Evolutionary conservation across 2,113 vertebrate species (phyloP).

Genomic region (Pagrus major): DNA sequence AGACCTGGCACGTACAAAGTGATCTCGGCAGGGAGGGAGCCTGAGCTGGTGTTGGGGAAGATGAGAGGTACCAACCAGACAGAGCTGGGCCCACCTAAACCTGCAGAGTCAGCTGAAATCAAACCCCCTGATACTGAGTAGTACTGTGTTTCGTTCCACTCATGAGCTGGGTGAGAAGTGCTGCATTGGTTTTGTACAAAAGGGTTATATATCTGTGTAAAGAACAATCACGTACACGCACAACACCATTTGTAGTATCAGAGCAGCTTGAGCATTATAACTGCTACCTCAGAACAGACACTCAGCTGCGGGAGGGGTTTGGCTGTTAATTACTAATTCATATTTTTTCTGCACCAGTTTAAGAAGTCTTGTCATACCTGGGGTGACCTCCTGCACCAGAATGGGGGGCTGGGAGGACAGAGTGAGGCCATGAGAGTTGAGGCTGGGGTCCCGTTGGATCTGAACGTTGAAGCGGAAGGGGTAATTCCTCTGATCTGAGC

Average conservation of each 20-base stretch:
- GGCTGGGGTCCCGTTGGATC: constrained; percentile 72
- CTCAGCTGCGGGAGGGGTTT: not conserved
- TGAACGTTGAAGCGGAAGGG: constrained; percentile 81
- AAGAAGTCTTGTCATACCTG: constrained; percentile 66
- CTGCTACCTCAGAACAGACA: not conserved
- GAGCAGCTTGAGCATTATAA: not conserved
- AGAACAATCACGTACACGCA: not conserved
- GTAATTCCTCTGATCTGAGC: constrained; percentile 79
- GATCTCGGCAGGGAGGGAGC: constrained; percentile 15
- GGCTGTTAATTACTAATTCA: not conserved
- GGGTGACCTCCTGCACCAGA: constrained; percentile 79
- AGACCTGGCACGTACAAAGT: constrained; percentile 1
- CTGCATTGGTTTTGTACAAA: constrained; percentile 7
- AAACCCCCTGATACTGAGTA: constrained; percentile 19
- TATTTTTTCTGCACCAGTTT: not conserved
- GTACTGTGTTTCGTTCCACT: constrained; percentile 3
- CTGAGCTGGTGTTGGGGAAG: constrained; percentile 21
- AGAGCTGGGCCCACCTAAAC: constrained; percentile 15
- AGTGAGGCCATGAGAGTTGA: constrained; percentile 82
- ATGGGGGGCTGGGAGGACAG: constrained; percentile 79
- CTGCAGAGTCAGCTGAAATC: constrained; percentile 41
- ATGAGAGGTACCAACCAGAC: constrained; percentile 6
- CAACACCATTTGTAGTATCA: not conserved
- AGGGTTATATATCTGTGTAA: not conserved
- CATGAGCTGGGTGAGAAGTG: not conserved